These are phyloP conservation scores for Eremobia ochroleuca DNA, from an alignment of 2,888 invertebrate genomes.

Conservation along the genomic window DNA sequence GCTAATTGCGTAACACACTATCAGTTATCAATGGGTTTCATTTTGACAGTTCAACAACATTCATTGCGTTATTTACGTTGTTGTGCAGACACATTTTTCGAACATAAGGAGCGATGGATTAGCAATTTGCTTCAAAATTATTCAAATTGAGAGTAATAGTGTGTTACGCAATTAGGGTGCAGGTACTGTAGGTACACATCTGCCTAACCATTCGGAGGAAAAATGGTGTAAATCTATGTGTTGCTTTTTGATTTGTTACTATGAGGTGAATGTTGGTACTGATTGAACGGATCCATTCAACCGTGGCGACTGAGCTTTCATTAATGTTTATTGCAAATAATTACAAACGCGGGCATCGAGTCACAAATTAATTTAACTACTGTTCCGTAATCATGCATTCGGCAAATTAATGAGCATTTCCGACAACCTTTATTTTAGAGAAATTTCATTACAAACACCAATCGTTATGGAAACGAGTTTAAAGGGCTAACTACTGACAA, in stretches of 20 bases:
- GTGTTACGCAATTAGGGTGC: too few relatives aligned
- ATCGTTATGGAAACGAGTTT: background rate
- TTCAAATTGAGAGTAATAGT: too few relatives aligned
- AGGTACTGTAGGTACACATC: background rate
- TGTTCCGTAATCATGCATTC: conserved; percentile 21
- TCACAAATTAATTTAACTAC: conserved; percentile 40
- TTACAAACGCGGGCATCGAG: conserved; percentile 25
- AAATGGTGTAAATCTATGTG: background rate
- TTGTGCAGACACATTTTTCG: too few relatives aligned
- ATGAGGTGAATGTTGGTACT: conserved; percentile 19
- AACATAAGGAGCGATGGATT: too few relatives aligned
- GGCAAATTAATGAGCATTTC: conserved; percentile 24
- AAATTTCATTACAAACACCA: background rate
- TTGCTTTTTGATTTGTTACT: background rate
- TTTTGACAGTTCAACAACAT: too few relatives aligned
- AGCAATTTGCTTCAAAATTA: too few relatives aligned
- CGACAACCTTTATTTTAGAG: conserved; percentile 7
- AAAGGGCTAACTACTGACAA: background rate
- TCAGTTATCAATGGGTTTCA: too few relatives aligned
- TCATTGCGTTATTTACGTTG: too few relatives aligned
- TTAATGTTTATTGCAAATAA: conserved; percentile 36
- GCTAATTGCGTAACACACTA: too few relatives aligned
- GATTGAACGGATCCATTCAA: background rate
- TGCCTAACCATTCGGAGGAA: background rate
- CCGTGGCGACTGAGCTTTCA: conserved; percentile 10